These are phyloP conservation scores for Drosophila carrolli DNA, from an alignment of 1,140 invertebrate species.

Conservation along the genomic window DNA sequence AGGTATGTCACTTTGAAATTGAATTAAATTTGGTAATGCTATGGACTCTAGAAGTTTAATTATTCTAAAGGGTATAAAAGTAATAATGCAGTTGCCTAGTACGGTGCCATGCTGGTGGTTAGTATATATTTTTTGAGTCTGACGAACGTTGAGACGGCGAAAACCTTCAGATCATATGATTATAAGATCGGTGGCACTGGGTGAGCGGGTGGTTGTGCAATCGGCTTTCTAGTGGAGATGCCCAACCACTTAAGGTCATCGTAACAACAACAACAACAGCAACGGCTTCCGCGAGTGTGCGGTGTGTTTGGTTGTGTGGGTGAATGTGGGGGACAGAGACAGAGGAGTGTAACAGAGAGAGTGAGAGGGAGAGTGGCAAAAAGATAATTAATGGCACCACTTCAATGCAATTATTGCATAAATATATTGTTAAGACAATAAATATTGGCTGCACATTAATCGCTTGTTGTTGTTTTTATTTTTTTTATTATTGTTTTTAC, in stretches of 20 bases:
- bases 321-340: slow-evolving; percentile 7
- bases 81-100: no score
- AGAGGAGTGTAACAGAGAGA: not conserved
- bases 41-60: no score
- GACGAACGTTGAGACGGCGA: not conserved
- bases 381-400: slow-evolving; percentile 78
- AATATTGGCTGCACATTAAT: slow-evolving; percentile 70
- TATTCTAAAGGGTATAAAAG: no score
- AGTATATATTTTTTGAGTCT: not conserved
- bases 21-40: no score
- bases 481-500: slow-evolving; percentile 23
- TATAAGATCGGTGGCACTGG: not conserved
- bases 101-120: no score
- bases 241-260: slow-evolving; percentile 48
- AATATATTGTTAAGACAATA: slow-evolving; percentile 78
- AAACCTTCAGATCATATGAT: not conserved
- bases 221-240: slow-evolving; percentile 37
- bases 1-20: no score
- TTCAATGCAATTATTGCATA: slow-evolving; percentile 80
- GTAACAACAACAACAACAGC: slow-evolving; percentile 10
- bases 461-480: slow-evolving; percentile 9
- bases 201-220: slow-evolving; percentile 39
- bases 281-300: slow-evolving; percentile 40
- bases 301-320: slow-evolving; percentile 15
- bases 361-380: slow-evolving; percentile 46